A percentile compares a stretch with the other conserved stretches of the same genome.
phyloP scores from a whole-genome alignment of 2,797 vertebrate genomes.

The Graptemys geographica region DNA sequence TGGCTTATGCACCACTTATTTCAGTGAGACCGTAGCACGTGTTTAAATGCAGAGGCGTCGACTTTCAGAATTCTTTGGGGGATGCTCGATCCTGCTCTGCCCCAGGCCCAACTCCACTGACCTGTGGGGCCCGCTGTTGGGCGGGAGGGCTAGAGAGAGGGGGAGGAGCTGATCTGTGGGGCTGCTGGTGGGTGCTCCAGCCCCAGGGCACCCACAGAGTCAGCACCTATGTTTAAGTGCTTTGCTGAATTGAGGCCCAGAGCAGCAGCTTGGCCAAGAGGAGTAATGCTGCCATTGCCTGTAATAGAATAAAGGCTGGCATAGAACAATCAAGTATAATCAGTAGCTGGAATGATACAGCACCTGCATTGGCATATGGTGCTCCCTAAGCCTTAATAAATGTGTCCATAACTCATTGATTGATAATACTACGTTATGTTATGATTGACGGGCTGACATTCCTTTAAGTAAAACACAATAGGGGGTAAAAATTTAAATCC shows the following conservation, averaged over 20 bases:
- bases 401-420: too few relatives aligned
- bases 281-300: too few relatives aligned
- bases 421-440: not conserved
- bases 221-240: too few relatives aligned
- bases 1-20: not conserved
- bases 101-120: too few relatives aligned
- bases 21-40: not conserved
- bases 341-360: not conserved
- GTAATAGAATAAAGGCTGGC: not conserved
- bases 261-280: not conserved
- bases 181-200: too few relatives aligned
- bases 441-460: not conserved
- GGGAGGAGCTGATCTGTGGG: too few relatives aligned
- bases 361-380: not conserved
- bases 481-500: not conserved
- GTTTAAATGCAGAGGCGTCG: not conserved
- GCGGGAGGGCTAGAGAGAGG: too few relatives aligned
- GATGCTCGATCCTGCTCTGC: too few relatives aligned
- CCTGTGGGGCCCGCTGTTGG: too few relatives aligned
- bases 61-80: too few relatives aligned
- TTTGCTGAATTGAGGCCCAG: fast-evolving
- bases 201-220: too few relatives aligned
- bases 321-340: not conserved
- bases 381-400: not conserved
- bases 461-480: not conserved